A percentile compares a stretch with the other conserved stretches of the same genome.
Evolutionary conservation across 2,888 invertebrate genomes (phyloP).

Genomic region (Oegoconia quadripuncta): DNA sequence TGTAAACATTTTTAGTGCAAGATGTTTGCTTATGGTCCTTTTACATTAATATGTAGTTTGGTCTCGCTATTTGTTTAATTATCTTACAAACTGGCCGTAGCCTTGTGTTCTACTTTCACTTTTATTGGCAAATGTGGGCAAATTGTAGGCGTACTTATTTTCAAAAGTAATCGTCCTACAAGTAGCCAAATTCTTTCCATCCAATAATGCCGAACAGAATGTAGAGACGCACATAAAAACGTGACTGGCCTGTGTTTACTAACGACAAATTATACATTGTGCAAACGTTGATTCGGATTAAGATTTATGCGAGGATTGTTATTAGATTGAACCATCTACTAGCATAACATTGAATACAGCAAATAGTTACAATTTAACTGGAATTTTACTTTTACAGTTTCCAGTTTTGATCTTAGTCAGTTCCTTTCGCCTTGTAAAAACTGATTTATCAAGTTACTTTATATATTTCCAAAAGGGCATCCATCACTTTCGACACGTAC

Average conservation of each 20-base stretch:
- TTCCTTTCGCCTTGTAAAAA: constrained; percentile 5
- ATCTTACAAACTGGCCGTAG: constrained; percentile 41
- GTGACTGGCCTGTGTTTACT: constrained; percentile 16
- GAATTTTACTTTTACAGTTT: no score
- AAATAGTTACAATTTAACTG: no score
- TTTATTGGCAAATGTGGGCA: constrained; percentile 45
- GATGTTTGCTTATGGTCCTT: no score
- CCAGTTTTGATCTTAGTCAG: not conserved
- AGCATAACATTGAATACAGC: no score
- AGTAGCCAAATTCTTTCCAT: constrained; percentile 2
- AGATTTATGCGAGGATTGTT: not conserved
- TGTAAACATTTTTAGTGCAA: no score
- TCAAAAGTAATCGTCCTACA: constrained; percentile 25
- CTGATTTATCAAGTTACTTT: constrained; percentile 4
- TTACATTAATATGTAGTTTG: no score
- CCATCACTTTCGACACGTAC: no score
- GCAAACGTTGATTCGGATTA: not conserved
- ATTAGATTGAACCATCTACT: no score
- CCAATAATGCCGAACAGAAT: constrained; percentile 5
- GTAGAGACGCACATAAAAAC: no score
- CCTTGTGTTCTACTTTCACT: constrained; percentile 52
- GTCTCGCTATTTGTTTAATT: no score
- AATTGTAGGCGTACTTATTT: constrained; percentile 37
- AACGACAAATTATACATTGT: not conserved
- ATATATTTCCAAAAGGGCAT: not conserved